phyloP scores from a whole-genome alignment of 2,113 vertebrate genomes.

The Dryoscopus gambensis region DNA sequence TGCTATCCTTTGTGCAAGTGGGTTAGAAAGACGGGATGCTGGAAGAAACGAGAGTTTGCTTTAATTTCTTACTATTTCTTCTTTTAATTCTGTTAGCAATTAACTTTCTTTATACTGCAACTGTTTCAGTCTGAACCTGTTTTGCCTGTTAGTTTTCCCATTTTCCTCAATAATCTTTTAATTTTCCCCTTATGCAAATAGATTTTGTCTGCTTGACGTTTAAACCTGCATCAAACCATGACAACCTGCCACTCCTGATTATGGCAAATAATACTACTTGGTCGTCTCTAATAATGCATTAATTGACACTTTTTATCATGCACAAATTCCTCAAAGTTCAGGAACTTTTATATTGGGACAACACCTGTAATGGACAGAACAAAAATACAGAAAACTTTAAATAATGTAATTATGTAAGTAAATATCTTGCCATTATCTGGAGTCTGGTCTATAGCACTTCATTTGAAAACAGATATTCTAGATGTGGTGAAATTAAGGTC shows the following conservation, averaged over 20 bases:
- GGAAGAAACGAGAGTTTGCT: no score
- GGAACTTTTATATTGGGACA: neutral
- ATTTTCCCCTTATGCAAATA: no score
- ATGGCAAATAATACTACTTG: neutral
- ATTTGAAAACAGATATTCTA: neutral
- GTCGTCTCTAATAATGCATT: neutral
- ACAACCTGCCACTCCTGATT: neutral
- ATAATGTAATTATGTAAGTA: neutral
- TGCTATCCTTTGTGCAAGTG: no score
- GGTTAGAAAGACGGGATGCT: no score
- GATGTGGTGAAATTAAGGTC: neutral
- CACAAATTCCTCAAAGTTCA: neutral
- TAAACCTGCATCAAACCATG: no score
- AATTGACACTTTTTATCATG: neutral
- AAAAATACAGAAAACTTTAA: neutral
- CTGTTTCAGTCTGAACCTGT: no score
- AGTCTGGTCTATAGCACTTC: neutral
- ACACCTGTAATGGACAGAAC: neutral
- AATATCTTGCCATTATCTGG: neutral
- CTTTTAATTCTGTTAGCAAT: no score
- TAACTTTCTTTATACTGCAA: no score
- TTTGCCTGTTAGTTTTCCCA: no score
- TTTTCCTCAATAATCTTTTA: no score
- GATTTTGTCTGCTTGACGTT: no score
- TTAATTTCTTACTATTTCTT: no score